Evolutionary conservation across 2,797 vertebrate genomes (phyloP), one percentile per base, ranked within the genome.

Genomic region (Urophycis tenuis): DNA sequence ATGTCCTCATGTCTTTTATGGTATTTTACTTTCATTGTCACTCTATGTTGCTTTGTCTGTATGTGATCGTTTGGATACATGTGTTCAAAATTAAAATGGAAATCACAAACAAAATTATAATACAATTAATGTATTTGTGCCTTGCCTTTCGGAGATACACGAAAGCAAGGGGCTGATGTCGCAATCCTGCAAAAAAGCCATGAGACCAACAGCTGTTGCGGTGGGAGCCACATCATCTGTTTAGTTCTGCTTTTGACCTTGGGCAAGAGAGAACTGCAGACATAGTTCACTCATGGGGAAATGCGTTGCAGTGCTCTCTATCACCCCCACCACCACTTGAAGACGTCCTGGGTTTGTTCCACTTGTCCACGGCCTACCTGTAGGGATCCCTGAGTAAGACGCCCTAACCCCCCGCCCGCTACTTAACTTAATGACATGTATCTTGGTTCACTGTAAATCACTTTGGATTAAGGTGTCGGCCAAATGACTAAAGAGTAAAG

Each of bases 231-330:
- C 53, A 25, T 60, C 53, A 25, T 60, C 53, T 60, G 53, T 25
- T 60, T 25, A 60, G 53, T 60, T 60, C 53, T 60, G 53, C 53
- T 60, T 60, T 25, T n/a, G 53, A 60, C 53, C 53, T 60, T 60
- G 53, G 17, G 53, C n/a, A 60, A 60, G 53, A 10, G 5, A 25
- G n/a, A 19, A 53, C 45, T 22, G 3, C 45, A 53, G 45, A 53
- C 17, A 7, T 4, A 19, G 5, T 19, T 53, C 19, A 4, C 45
- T 22, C n/a, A 22, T 19, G 17, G 45, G 45, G 45, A 53, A 53
- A 22, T 53, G 45, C 12, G 39, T 41, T 41, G 7, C 45, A 53
- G 45, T n/a, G 45, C 45, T 49, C 17, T 6, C 45, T 49, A 49
- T 22, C 45, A n/a, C 45, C 45, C 19, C 45, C 36, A 12, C 36